These are phyloP conservation scores for Galbula dea DNA, from an alignment of 2,113 vertebrate species.

Conservation along the genomic window DNA sequence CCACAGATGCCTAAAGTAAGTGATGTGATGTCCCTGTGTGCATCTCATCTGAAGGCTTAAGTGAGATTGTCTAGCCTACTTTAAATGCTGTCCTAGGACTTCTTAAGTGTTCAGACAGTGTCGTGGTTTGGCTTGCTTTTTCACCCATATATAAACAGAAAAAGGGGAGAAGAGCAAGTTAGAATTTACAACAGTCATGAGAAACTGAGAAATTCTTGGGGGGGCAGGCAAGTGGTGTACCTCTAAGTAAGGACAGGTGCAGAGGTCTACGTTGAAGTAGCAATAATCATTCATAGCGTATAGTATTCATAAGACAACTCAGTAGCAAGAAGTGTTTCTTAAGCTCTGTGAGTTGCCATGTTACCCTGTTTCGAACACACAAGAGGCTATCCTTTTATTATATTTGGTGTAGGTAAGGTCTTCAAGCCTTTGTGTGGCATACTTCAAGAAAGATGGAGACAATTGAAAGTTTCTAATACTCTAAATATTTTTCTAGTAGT, in stretches of 20 bases:
- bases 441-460: background rate
- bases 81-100: background rate
- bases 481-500: background rate
- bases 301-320: background rate
- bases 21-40: background rate
- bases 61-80: background rate
- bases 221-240: no score
- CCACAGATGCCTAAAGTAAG: constrained; percentile 98
- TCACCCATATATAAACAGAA: background rate
- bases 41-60: background rate
- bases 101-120: background rate
- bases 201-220: background rate
- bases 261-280: background rate
- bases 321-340: background rate
- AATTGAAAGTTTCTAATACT: background rate
- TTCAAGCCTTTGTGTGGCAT: background rate
- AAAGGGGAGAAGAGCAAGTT: background rate
- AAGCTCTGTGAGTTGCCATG: background rate
- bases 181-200: background rate
- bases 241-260: background rate
- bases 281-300: background rate
- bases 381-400: background rate
- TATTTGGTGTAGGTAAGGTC: background rate
- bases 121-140: background rate
- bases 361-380: background rate